Conservation (phyloP, 2,888 invertebrate species). For the Anodontia alba region DNA sequence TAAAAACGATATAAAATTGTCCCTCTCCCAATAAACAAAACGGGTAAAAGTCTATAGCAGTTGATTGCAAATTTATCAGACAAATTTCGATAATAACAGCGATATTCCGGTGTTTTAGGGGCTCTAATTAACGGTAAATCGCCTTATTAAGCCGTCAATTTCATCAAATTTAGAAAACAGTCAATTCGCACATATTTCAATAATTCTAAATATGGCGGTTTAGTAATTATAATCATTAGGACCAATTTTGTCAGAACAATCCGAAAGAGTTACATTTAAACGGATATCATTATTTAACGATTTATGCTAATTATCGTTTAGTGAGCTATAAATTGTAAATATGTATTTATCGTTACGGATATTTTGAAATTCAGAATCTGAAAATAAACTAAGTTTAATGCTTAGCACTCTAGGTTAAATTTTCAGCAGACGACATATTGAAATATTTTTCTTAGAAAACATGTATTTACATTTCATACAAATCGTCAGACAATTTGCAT, state of each 20-base stretch:
- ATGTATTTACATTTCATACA: too few species aligned
- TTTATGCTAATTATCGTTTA: neutral
- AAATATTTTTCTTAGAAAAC: too few species aligned
- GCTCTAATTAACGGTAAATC: constrained; percentile 13
- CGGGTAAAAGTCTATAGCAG: constrained; percentile 38
- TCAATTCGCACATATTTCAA: constrained; percentile 5
- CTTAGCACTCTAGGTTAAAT: too few species aligned
- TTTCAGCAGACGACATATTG: too few species aligned
- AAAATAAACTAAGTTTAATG: too few species aligned
- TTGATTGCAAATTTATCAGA: constrained; percentile 38
- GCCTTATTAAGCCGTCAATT: constrained; percentile 8
- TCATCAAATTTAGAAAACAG: constrained; percentile 13
- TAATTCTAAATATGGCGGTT: constrained; percentile 4
- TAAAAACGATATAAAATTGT: constrained; percentile 50
- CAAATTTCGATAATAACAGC: constrained; percentile 28
- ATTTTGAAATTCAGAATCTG: too few species aligned
- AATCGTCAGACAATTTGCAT: too few species aligned
- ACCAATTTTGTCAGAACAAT: neutral
- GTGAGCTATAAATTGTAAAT: too few species aligned
- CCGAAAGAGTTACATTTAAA: neutral
- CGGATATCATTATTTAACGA: constrained; percentile 3
- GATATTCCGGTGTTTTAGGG: constrained; percentile 21
- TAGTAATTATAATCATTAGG: constrained; percentile 1
- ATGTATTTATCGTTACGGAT: too few species aligned
- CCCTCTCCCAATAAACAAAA: constrained; percentile 36